Evolutionary conservation across 2,888 invertebrate species (phyloP), one percentile per base, ranked within the genome.

Genomic region (Perizoma flavofasciatum): DNA sequence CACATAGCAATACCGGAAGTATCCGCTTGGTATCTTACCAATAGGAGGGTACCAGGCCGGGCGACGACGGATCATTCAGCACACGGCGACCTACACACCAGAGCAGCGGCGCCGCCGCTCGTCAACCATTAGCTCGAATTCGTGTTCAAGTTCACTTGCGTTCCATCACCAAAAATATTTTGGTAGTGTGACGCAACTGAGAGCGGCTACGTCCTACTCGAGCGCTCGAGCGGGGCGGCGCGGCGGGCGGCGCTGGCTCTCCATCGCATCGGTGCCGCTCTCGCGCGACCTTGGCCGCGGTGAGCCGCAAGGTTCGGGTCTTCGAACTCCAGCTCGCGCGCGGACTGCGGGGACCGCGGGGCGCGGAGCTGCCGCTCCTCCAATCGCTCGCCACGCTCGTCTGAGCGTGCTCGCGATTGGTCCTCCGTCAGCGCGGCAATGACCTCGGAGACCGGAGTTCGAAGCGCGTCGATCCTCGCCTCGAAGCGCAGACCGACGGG

Each of bases 251-350:
- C n/a, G n/a, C 22, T 22, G 73, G 74, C 77, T 76, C 81, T 81
- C 87, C 84, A 86, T 89, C 90, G 81, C 84, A 86, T 89, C 90
- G 81, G 83, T 77, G 80, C 85, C 85, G 88, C 84, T 89, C 89
- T 83, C 92, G 88, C 88, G 86, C 94, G 94, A 94, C 94, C 95
- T 94, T 95, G 94, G 94, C 95, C 94, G 95, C 95, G 94, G 95
- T 94, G 95, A 95, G 95, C 95, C 95, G 95, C 96, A 96, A 96
- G 96, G 96, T 95, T 95, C 95, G 93, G 94, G 95, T 94, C 95
- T 95, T 95, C 95, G 95, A 95, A 95, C 95, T 94, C 89, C 73
- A 71, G 77, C 50, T 47, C 39, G 73, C 69, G 77, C 78, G 82
- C 72, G 77, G 72, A 75, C 78, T 73, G 76, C 73, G 88, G 74